Percentiles rank a stretch among this genome's conserved stretches.
Evolutionary conservation across 2,113 vertebrate genomes (phyloP).

Genomic region (Danio rerio): GRCz12tu NC_133193.1:14318501-14319000

Average conservation of each 20-base stretch:
- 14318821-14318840: background rate
- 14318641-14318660: background rate
- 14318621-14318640: background rate
- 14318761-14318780: constrained; percentile 8
- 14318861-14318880: no score
- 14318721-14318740: background rate
- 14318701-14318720: constrained; percentile 31
- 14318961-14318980: no score
- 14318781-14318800: background rate
- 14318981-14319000: no score
- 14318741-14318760: constrained; percentile 12
- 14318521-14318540: no score
- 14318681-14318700: constrained; percentile 25
- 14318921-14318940: no score
- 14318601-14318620: background rate
- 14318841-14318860: no score
- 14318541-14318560: background rate
- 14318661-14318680: constrained; percentile 5
- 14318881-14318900: no score
- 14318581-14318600: background rate
- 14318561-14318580: background rate
- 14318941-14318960: no score
- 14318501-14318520: no score
- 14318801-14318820: background rate
- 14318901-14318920: no score